Evolutionary conservation across 2,797 vertebrate genomes (phyloP).

Genomic region (Anisognathus igniventris): DNA sequence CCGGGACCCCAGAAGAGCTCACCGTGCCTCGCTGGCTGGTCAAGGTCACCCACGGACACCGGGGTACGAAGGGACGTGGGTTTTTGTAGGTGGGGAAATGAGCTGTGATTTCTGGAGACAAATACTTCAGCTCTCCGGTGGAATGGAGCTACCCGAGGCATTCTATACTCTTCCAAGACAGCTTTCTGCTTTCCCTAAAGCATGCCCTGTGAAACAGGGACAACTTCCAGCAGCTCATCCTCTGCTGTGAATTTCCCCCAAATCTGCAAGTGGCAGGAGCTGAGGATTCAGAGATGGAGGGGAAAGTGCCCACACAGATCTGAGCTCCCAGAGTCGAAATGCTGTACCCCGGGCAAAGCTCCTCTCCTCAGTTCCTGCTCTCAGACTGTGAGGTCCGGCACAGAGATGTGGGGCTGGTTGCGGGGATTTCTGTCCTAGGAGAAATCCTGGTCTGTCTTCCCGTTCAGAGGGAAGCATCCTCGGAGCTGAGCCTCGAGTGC

Average conservation of each 20-base stretch:
- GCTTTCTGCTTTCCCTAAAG: neutral
- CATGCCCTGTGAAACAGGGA: neutral
- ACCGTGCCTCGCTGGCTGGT: accelerated
- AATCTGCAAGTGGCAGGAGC: neutral
- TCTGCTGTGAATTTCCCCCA: neutral
- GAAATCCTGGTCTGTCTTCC: neutral
- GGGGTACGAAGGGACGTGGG: neutral
- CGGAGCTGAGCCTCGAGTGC: accelerated
- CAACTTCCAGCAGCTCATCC: neutral
- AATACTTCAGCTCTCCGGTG: neutral
- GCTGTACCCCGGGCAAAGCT: neutral
- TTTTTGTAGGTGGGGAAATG: neutral
- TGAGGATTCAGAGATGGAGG: neutral
- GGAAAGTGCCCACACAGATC: neutral
- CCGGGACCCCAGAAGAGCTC: neutral
- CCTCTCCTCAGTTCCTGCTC: neutral
- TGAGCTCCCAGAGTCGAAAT: neutral
- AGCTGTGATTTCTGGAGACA: neutral
- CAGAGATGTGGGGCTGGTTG: neutral
- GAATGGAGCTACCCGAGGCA: neutral
- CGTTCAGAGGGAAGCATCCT: neutral
- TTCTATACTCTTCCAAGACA: neutral
- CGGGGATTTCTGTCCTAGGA: neutral
- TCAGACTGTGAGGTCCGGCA: neutral
- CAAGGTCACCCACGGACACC: neutral